phyloP scores from a whole-genome alignment of 1,140 invertebrate genomes.

The Papilio xuthus region DNA sequence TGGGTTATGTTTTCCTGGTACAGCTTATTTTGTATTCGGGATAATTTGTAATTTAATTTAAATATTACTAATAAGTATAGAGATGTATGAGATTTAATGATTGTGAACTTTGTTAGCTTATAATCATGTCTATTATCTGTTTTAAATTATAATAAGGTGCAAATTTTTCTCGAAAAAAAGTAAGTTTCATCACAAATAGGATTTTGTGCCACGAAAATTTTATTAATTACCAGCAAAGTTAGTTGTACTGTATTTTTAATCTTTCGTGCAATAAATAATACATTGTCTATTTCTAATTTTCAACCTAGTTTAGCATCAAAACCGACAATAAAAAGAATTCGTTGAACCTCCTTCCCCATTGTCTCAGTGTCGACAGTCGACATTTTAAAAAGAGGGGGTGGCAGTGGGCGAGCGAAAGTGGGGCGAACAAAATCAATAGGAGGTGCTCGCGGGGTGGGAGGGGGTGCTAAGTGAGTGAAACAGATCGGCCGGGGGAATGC shows the following conservation, averaged over 20 bases:
- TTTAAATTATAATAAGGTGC: too few species aligned
- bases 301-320: conserved; percentile 30
- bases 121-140: too few species aligned
- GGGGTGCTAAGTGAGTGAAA: conserved; percentile 58
- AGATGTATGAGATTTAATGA: too few species aligned
- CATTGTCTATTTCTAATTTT: conserved; percentile 18
- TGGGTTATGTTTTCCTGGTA: too few species aligned
- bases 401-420: conserved; percentile 48
- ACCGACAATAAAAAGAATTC: conserved; percentile 22
- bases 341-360: conserved; percentile 46
- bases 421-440: conserved; percentile 68
- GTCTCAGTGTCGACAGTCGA: conserved; percentile 52
- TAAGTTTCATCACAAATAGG: too few species aligned
- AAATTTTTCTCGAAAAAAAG: too few species aligned
- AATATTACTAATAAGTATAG: too few species aligned
- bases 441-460: conserved; percentile 44
- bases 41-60: too few species aligned
- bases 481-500: conserved; percentile 44
- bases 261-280: neutral
- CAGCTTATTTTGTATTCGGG: too few species aligned
- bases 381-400: conserved; percentile 58
- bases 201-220: neutral
- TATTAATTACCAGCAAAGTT: neutral
- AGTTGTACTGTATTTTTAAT: neutral
- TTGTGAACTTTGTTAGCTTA: too few species aligned